phyloP scores from a whole-genome alignment of 2,888 invertebrate species.

The Lasiommata megera region DNA sequence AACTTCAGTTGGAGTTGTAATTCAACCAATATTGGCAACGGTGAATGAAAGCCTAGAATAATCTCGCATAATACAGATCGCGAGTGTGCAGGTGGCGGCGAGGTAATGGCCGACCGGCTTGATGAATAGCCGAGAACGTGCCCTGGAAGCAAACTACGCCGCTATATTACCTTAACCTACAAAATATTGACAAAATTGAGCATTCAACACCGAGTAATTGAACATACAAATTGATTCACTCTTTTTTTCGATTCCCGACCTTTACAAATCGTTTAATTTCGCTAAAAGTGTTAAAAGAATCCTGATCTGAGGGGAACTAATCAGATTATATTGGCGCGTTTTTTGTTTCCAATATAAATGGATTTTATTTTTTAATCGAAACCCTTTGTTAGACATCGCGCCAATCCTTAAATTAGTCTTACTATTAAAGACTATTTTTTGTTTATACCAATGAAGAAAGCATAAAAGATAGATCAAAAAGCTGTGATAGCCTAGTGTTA shows the following conservation, averaged over 20 bases:
- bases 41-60: constrained; percentile 62
- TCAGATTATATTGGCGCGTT: constrained; percentile 3
- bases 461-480: no score
- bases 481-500: no score
- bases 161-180: background rate
- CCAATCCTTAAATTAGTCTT: background rate
- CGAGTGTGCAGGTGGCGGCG: constrained; percentile 11
- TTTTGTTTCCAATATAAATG: constrained; percentile 1
- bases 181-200: constrained; percentile 9
- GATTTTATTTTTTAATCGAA: constrained; percentile 5
- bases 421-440: no score
- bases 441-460: no score
- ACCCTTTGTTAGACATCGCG: background rate
- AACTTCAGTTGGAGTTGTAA: constrained; percentile 36
- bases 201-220: constrained; percentile 5
- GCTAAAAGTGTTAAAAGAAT: constrained; percentile 2
- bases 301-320: background rate
- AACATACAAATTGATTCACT: background rate
- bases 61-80: constrained; percentile 59
- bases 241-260: background rate
- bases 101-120: constrained; percentile 3
- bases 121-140: constrained; percentile 46
- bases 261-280: constrained; percentile 10
- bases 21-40: constrained; percentile 57
- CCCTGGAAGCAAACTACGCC: constrained; percentile 2